A percentile compares a stretch with the other conserved stretches of the same genome.
phyloP scores from a whole-genome alignment of 2,888 invertebrate species.

The Stenolophus ochropezus region DNA sequence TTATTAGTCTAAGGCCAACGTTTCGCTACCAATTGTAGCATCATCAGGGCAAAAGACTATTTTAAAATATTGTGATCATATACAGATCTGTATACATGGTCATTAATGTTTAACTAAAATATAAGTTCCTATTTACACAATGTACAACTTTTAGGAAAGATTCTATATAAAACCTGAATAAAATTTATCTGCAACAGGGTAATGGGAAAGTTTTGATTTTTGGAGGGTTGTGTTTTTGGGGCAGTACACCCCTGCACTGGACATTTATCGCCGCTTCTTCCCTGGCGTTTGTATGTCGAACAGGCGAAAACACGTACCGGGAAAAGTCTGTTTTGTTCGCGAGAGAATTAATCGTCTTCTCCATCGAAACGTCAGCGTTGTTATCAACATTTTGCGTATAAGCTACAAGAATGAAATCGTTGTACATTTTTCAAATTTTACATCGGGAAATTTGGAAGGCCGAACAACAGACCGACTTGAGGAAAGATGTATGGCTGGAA shows the following conservation, averaged over 20 bases:
- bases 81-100: too few species aligned
- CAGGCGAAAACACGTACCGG: constrained; percentile 46
- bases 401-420: constrained; percentile 40
- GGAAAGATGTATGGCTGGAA: constrained; percentile 50
- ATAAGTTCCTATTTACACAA: too few species aligned
- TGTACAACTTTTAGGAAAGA: too few species aligned
- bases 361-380: constrained; percentile 49
- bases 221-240: neutral
- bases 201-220: neutral
- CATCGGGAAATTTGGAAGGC: constrained; percentile 41
- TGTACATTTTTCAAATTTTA: constrained; percentile 58
- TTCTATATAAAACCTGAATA: too few species aligned
- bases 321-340: constrained; percentile 51
- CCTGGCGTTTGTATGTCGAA: constrained; percentile 37
- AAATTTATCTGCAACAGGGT: too few species aligned
- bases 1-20: too few species aligned
- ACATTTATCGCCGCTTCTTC: constrained; percentile 38
- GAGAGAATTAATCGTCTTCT: constrained; percentile 54
- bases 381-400: constrained; percentile 55
- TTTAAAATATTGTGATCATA: too few species aligned
- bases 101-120: too few species aligned
- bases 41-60: too few species aligned
- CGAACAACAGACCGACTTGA: constrained; percentile 40
- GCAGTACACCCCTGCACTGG: neutral
- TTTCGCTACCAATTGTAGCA: too few species aligned